phyloP scores from a whole-genome alignment of 1,140 invertebrate genomes.

The Hypsibius dujardini region DNA sequence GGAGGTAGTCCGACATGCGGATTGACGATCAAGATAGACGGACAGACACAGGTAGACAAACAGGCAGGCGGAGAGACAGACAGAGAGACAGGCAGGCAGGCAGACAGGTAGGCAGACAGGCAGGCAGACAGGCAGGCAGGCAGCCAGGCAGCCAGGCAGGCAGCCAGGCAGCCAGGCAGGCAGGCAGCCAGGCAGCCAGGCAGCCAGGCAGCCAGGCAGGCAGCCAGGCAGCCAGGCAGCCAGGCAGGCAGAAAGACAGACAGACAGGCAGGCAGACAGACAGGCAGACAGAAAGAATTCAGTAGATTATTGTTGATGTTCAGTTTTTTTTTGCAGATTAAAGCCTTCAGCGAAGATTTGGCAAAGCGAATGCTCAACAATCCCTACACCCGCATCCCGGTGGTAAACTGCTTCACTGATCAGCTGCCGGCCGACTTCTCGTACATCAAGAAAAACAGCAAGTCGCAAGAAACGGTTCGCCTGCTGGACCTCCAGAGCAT shows the following conservation, averaged over 20 bases:
- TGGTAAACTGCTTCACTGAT: background rate
- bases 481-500: background rate
- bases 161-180: too few species aligned
- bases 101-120: background rate
- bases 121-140: background rate
- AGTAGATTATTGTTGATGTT: background rate
- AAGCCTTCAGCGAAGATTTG: background rate
- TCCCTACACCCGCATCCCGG: background rate
- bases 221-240: too few species aligned
- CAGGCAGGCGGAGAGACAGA: background rate
- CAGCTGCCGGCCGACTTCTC: background rate
- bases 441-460: background rate
- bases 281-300: too few species aligned
- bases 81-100: background rate
- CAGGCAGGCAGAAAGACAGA: too few species aligned
- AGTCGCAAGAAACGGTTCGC: background rate
- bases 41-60: background rate
- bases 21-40: background rate
- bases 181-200: too few species aligned
- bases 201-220: too few species aligned
- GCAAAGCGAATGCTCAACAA: background rate
- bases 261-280: too few species aligned
- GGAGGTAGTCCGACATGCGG: background rate
- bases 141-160: too few species aligned
- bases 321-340: slow-evolving; percentile 3